Conservation (phyloP, 1,140 invertebrate species). For the Papilio xuthus region DNA sequence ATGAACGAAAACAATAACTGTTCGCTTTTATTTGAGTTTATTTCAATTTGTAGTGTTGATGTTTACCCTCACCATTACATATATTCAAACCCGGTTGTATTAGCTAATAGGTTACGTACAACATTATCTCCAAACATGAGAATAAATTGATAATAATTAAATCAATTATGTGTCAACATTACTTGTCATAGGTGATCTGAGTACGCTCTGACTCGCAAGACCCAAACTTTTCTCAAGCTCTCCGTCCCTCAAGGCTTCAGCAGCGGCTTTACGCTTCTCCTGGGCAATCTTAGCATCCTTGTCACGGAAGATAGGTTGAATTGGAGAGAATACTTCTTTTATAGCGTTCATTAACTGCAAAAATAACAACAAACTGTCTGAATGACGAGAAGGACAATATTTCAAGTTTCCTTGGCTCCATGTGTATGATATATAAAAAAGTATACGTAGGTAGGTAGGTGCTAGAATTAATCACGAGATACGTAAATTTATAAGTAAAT, state of each 20-base stretch:
- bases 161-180: constrained; percentile 24
- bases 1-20: no score
- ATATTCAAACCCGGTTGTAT: no score
- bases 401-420: not conserved
- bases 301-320: constrained; percentile 81
- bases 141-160: not conserved
- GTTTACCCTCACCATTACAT: no score
- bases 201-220: constrained; percentile 84
- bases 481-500: no score
- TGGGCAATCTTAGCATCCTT: constrained; percentile 82
- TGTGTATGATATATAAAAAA: no score
- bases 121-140: not conserved
- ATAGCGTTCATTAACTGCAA: constrained; percentile 80
- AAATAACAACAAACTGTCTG: constrained; percentile 38
- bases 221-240: constrained; percentile 82
- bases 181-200: constrained; percentile 83
- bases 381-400: not conserved
- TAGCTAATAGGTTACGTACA: no score
- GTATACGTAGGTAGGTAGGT: not conserved
- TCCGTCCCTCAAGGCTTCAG: constrained; percentile 71
- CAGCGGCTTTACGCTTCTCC: constrained; percentile 77
- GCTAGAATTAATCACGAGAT: not conserved
- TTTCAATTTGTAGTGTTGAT: no score
- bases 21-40: no score
- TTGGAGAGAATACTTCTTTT: constrained; percentile 79